phyloP scores from a whole-genome alignment of 2,113 vertebrate species.

The Crotalus tigris region DNA sequence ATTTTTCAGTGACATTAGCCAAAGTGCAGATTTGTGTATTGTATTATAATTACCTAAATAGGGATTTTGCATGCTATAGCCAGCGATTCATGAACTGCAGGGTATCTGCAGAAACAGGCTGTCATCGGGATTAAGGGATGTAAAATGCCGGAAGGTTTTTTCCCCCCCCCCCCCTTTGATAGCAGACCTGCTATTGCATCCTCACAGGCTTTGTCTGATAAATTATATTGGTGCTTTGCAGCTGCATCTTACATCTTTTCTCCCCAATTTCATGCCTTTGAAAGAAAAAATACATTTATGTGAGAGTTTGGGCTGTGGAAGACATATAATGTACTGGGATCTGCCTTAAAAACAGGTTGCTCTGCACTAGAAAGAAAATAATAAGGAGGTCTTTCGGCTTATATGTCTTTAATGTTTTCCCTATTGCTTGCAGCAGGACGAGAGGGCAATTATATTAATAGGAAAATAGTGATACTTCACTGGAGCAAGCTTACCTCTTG shows the following conservation, averaged over 20 bases:
- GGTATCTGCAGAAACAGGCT: slow-evolving; percentile 67
- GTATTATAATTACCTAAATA: slow-evolving; percentile 69
- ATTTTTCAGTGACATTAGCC: slow-evolving; percentile 57
- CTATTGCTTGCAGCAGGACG: neutral
- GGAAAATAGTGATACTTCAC: neutral
- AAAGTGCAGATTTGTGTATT: slow-evolving; percentile 64
- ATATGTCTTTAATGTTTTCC: neutral
- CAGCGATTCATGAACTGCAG: slow-evolving; percentile 67
- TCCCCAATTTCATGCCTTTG: slow-evolving; percentile 41
- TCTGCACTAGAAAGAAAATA: neutral
- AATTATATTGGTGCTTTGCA: slow-evolving; percentile 57
- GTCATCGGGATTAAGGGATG: slow-evolving; percentile 68
- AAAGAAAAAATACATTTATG: slow-evolving; percentile 42
- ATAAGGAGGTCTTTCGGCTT: neutral
- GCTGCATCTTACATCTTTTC: slow-evolving; percentile 52
- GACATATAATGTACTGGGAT: neutral
- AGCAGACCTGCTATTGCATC: slow-evolving; percentile 60
- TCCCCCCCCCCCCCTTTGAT: slow-evolving; percentile 50
- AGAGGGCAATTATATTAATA: neutral
- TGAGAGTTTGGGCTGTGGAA: neutral
- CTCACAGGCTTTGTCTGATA: slow-evolving; percentile 62
- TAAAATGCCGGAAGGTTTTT: slow-evolving; percentile 63
- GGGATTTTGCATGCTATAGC: slow-evolving; percentile 66
- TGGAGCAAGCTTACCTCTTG: neutral
- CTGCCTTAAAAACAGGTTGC: neutral